Evolutionary conservation across 2,113 vertebrate species (phyloP).

Genomic region (Notarius lentiginosus): DNA sequence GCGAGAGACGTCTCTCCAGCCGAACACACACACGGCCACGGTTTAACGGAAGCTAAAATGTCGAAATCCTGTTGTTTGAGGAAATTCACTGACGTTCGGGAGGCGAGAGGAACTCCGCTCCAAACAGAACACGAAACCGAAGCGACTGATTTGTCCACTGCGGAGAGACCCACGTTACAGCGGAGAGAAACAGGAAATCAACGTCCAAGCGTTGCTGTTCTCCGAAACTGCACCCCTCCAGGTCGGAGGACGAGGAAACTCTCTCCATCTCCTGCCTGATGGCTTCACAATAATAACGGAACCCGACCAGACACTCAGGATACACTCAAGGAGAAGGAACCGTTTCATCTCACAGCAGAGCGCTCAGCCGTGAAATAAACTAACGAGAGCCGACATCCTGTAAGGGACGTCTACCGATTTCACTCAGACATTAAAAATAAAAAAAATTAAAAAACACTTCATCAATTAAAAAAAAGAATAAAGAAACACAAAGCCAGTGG

Average conservation of each 20-base stretch:
- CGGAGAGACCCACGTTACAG: too few relatives aligned
- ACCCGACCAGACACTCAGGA: slow-evolving; percentile 66
- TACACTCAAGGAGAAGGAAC: slow-evolving; percentile 66
- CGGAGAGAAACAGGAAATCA: too few relatives aligned
- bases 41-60: too few relatives aligned
- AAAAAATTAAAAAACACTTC: too few relatives aligned
- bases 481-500: background rate
- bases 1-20: background rate
- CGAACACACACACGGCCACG: background rate
- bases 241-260: background rate
- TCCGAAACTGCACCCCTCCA: background rate
- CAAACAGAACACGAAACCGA: background rate
- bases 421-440: background rate
- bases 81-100: background rate
- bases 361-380: slow-evolving; percentile 60
- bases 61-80: background rate
- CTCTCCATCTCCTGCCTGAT: slow-evolving; percentile 36
- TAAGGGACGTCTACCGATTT: slow-evolving; percentile 40
- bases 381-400: slow-evolving; percentile 69
- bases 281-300: slow-evolving; percentile 66
- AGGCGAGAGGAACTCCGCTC: background rate
- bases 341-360: slow-evolving; percentile 54
- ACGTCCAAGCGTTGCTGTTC: background rate
- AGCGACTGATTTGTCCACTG: too few relatives aligned
- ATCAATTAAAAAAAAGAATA: background rate